Percentiles rank a stretch among this genome's conserved stretches.
These are phyloP conservation scores for Gorsachius magnificus DNA, from an alignment of 2,797 vertebrate genomes.

Conservation along the genomic window DNA sequence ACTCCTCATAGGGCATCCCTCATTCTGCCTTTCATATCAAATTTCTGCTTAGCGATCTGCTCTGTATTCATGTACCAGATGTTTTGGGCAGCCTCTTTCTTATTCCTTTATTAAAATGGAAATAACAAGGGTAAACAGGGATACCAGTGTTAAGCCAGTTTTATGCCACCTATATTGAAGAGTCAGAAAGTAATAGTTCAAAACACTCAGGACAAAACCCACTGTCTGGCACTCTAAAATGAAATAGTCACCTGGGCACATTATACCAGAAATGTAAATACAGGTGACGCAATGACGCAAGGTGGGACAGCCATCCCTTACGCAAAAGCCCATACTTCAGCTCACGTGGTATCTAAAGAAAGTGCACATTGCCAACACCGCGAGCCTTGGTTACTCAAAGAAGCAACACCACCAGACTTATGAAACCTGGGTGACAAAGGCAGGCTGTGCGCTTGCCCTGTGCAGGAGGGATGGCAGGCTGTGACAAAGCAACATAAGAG, in stretches of 20 bases:
- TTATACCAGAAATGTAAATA: background rate
- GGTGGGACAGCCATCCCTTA: background rate
- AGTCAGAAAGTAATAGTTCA: background rate
- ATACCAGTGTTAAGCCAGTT: background rate
- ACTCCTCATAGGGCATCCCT: background rate
- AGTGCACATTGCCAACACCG: fast-evolving
- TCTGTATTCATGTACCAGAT: background rate
- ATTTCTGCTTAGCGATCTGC: background rate
- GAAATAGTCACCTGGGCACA: background rate
- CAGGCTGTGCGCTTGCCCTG: background rate
- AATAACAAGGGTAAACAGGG: background rate
- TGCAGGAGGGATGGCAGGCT: fast-evolving
- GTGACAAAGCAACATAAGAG: fast-evolving
- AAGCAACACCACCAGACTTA: background rate
- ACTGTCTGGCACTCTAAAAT: background rate
- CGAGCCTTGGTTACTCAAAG: background rate
- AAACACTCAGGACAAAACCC: background rate
- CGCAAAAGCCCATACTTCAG: background rate
- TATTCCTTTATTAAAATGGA: background rate
- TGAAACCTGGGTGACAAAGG: background rate
- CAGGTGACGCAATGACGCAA: background rate
- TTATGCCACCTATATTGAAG: background rate
- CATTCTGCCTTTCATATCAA: background rate
- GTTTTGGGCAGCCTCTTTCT: background rate
- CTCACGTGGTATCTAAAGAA: background rate